These are phyloP conservation scores for Cantharis nigra DNA, from an alignment of 2,888 invertebrate species.

Conservation along the genomic window DNA sequence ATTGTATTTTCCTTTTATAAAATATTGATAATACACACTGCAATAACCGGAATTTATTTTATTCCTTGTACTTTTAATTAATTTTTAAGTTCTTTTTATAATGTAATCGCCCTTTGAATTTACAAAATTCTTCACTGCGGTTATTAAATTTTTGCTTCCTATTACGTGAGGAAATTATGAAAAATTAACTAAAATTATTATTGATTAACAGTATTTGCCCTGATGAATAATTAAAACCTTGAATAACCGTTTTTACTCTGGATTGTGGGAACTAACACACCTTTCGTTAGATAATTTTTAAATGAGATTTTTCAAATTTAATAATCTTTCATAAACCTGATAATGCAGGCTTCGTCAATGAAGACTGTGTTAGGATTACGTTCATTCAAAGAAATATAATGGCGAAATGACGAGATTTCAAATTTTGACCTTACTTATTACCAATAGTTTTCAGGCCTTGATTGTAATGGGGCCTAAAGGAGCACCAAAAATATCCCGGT, in stretches of 20 bases:
- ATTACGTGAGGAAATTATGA: not conserved
- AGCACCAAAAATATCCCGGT: too few relatives aligned
- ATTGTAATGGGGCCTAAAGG: too few relatives aligned
- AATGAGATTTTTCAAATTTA: not conserved
- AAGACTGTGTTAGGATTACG: not conserved
- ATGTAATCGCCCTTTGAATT: not conserved
- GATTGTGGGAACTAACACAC: not conserved
- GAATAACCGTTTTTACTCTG: not conserved
- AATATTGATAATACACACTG: not conserved
- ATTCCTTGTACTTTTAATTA: not conserved
- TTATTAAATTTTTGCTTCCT: not conserved
- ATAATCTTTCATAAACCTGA: not conserved
- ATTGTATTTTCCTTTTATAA: not conserved
- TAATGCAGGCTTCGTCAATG: not conserved
- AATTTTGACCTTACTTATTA: too few relatives aligned
- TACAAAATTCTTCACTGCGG: not conserved
- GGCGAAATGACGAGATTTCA: too few relatives aligned
- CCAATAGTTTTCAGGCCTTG: too few relatives aligned
- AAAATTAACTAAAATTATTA: not conserved
- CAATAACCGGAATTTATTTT: not conserved
- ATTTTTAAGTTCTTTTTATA: not conserved
- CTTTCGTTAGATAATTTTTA: not conserved
- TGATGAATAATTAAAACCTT: not conserved
- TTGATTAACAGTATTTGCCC: not conserved
- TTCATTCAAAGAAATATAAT: too few relatives aligned